These are phyloP conservation scores for Herpailurus yagouaroundi DNA, from an alignment of 2,113 vertebrate species.

Conservation along the genomic window DNA sequence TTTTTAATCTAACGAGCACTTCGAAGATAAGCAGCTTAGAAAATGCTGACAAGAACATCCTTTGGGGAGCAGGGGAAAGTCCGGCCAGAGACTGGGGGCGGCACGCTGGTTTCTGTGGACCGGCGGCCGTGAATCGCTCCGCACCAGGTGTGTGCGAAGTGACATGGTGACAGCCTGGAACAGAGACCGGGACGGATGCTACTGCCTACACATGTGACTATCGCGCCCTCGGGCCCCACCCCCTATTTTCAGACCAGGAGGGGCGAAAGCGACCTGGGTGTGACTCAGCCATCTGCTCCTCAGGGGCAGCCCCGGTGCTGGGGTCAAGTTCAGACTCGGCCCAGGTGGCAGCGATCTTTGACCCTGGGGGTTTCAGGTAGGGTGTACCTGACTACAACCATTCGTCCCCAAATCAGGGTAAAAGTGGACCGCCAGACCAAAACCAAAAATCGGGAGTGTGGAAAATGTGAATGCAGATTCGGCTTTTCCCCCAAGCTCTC, in stretches of 20 bases:
- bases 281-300: background rate
- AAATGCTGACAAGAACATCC: background rate
- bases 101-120: background rate
- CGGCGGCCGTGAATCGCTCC: background rate
- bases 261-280: background rate
- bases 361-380: background rate
- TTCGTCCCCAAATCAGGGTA: background rate
- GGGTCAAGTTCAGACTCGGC: background rate
- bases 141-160: background rate
- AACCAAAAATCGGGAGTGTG: background rate
- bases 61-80: background rate
- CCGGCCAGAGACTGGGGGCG: background rate
- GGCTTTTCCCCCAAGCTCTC: background rate
- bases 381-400: background rate
- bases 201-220: background rate
- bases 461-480: background rate
- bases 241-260: background rate
- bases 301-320: background rate
- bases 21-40: background rate
- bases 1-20: background rate
- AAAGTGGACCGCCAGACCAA: background rate
- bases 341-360: background rate
- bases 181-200: rapidly evolving
- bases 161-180: background rate
- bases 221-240: background rate